Percentiles rank a stretch among this genome's conserved stretches.
Evolutionary conservation across 2,797 vertebrate genomes (phyloP).

Genomic region (Sebastes kiyomatsui): DNA sequence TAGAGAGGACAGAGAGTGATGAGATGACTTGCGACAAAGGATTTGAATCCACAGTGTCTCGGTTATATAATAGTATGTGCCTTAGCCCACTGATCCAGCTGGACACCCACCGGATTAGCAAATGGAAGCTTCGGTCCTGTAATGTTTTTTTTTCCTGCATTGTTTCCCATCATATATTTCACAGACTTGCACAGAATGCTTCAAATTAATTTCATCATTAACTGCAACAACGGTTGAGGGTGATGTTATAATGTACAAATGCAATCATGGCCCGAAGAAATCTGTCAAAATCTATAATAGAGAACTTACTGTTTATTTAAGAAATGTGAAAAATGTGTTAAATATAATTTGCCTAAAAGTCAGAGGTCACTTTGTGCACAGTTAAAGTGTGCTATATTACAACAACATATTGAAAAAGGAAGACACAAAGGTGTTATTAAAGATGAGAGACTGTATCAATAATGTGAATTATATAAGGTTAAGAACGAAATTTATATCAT

Average conservation of each 20-base stretch:
- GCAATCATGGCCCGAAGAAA: background rate
- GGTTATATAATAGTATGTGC: conserved; percentile 62
- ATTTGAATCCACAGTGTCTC: conserved; percentile 47
- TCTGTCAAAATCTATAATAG: too few relatives aligned
- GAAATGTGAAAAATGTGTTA: too few relatives aligned
- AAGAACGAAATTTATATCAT: too few relatives aligned
- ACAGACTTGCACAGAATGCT: background rate
- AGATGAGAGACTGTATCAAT: too few relatives aligned
- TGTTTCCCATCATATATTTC: conserved; percentile 1
- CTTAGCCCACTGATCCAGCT: conserved; percentile 59
- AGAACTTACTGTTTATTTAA: too few relatives aligned
- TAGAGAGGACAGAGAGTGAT: conserved; percentile 19
- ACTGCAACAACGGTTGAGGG: background rate
- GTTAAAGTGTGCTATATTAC: too few relatives aligned
- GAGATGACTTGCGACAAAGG: conserved; percentile 40
- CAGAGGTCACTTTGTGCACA: too few relatives aligned
- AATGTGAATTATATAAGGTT: too few relatives aligned
- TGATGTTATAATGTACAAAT: background rate
- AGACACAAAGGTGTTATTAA: too few relatives aligned
- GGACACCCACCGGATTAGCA: conserved; percentile 51
- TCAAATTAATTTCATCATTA: background rate
- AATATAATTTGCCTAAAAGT: too few relatives aligned
- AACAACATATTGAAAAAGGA: too few relatives aligned
- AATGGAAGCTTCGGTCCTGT: conserved; percentile 31
- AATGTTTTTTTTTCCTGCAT: conserved; percentile 10